Base-by-base conservation (phyloP, 1,140 invertebrate genomes). In the Tetragnatha versicolor region DNA sequence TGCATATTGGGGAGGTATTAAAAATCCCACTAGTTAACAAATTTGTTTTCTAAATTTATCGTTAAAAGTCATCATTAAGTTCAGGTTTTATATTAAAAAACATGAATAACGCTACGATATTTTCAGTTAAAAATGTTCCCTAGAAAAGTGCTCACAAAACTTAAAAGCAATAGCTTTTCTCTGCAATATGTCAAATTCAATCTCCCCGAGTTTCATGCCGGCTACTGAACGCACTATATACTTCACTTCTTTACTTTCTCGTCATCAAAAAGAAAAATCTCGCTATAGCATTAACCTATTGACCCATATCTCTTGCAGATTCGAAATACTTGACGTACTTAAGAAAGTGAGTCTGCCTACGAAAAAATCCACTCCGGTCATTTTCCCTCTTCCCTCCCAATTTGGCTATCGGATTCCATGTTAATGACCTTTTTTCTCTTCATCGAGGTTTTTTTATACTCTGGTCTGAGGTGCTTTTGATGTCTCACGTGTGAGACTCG, bases 261-360 rank as follows among this genome's bases (percentile, higher is more conserved):
- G 35, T 33, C 7, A 33, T 58, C 35, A 6, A 3, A 27, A 14
- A 31, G 29, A 58, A 58, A 58, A 17, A 14, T 42, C 17, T 58
- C 29, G 10, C 55, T 7, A 31, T 58, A 58, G 55, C 55, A 58
- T 58, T 58, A 58, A 58, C 55, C 55, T 58, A 58, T 58, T 58
- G 55, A 58, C 55, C 55, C 29, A 58, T 31, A 58, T 58, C 55
- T 17, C 55, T n/a, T n/a, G n/a, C 12, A 22, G 10, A 31, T 33
- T 58, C 12, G 55, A 58, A 31, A 31, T 58, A 58, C 55, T 58
- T 33, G 55, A 33, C 35, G 55, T 58, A 27, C 35, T 58, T 27
- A 58, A 33, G 55, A 58, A 58, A 58, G 29, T 33, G 55, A 58
- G 55, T 33, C 55, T 58, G 31, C 31, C 31, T 58, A 58, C 35